Percentiles rank a stretch among this genome's conserved stretches.
Evolutionary conservation across 2,888 invertebrate species (phyloP).

Genomic region (Nasonovia ribisnigri): DNA sequence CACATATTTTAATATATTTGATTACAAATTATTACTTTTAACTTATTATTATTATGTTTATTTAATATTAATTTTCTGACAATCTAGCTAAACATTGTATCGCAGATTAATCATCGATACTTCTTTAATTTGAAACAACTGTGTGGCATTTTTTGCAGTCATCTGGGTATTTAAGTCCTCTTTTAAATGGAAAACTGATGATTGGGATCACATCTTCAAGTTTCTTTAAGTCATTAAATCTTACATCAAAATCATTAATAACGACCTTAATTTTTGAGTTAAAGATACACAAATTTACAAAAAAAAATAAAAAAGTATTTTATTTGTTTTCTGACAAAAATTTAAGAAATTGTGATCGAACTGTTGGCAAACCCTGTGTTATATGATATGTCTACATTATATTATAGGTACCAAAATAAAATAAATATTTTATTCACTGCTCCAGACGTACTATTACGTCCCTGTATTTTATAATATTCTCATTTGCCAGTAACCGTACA

Average conservation of each 20-base stretch:
- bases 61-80: neutral
- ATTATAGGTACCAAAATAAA: neutral
- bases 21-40: no score
- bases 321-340: no score
- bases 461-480: no score
- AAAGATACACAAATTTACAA: no score
- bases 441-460: no score
- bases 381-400: neutral
- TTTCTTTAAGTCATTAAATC: neutral
- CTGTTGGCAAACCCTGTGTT: neutral
- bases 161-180: conserved; percentile 26
- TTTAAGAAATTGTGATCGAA: no score
- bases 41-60: no score
- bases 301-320: no score
- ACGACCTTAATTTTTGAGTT: neutral
- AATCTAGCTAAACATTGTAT: neutral
- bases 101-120: neutral
- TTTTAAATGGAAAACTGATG: conserved; percentile 28
- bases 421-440: no score
- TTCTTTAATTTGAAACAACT: neutral
- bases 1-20: no score
- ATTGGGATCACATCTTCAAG: neutral
- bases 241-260: neutral
- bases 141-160: conserved; percentile 1
- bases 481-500: no score